These are phyloP conservation scores for Pseudoips prasinana DNA, from an alignment of 2,888 invertebrate genomes.

Conservation along the genomic window DNA sequence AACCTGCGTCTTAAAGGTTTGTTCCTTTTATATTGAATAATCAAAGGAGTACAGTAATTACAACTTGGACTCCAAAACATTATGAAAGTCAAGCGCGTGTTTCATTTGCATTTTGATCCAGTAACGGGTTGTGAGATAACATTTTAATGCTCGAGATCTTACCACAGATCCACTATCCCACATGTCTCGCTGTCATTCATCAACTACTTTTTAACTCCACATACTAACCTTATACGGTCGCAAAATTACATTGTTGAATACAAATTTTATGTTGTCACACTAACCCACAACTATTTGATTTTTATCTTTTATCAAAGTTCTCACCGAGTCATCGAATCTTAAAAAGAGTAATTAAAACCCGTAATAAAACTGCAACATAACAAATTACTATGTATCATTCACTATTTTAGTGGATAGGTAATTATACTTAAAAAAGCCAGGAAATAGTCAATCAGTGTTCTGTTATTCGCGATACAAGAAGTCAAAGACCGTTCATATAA, in stretches of 20 bases:
- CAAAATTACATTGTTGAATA: constrained; percentile 33
- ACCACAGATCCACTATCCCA: constrained; percentile 47
- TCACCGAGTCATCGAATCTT: constrained; percentile 27
- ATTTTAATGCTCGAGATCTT: constrained; percentile 53
- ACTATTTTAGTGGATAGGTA: constrained; percentile 38
- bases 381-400: constrained; percentile 45
- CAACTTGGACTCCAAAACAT: constrained; percentile 30
- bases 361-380: constrained; percentile 38
- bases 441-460: constrained; percentile 57
- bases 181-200: constrained; percentile 42
- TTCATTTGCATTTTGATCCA: constrained; percentile 59
- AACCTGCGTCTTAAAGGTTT: no score
- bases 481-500: constrained; percentile 62
- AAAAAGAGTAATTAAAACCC: constrained; percentile 38
- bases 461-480: constrained; percentile 49
- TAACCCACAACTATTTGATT: constrained; percentile 40
- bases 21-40: no score
- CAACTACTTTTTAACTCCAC: constrained; percentile 46
- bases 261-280: constrained; percentile 39
- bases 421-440: constrained; percentile 45
- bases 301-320: constrained; percentile 33
- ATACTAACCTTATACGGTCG: constrained; percentile 44
- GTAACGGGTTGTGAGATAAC: constrained; percentile 53
- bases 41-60: constrained; percentile 14
- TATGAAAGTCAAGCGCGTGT: constrained; percentile 39